Base-by-base conservation (phyloP, 2,888 invertebrate species). In the Drosophila leonis region DNA sequence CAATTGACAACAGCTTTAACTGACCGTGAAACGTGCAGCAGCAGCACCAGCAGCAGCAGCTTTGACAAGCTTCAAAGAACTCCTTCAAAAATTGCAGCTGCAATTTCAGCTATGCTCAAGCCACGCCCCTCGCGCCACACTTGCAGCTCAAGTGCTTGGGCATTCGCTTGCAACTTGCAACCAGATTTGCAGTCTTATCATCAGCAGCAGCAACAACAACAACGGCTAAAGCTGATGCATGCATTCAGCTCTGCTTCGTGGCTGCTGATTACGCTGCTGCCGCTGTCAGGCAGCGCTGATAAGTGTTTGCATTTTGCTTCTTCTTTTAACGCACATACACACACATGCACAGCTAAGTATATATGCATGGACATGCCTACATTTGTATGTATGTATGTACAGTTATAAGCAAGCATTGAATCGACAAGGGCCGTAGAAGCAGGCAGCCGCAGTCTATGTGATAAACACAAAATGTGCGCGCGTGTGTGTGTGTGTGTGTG, bases 261-360 rank as follows among this genome's bases (percentile, higher is more conserved):
- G 44, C 61, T 63, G 41, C 49, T 65, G 46, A 78, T 73, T 69
- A 61, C 66, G 51, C 54, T 51, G 44, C 46, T 48, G 61, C 37
- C 24, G 60, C 31, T 48, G 51, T 37, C 76, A 15, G 44, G 13
- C 55, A 35, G 35, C 42, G 31, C 62, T 82, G 83, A 82, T 85
- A 83, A 85, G 80, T 77, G 80, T 72, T 77, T 82, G 74, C 83
- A 76, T 71, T 80, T 27, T 35, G 33, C 49, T n/a, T 33, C 10
- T 49, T 33, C 20, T 24, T 15, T 41, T 54, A 12, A 4, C 20
- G 2, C 27, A 27, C 54, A 39, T 27, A 39, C 13, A 33, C 33
- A 15, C 29, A 29, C 24, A 13, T 33, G 27, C 10, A 20, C 13
- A 7, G 24, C 48, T 31, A 29, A 29, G 18, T 31, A 13, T 33